phyloP scores from a whole-genome alignment of 2,113 vertebrate genomes.

The Chunga burmeisteri region DNA sequence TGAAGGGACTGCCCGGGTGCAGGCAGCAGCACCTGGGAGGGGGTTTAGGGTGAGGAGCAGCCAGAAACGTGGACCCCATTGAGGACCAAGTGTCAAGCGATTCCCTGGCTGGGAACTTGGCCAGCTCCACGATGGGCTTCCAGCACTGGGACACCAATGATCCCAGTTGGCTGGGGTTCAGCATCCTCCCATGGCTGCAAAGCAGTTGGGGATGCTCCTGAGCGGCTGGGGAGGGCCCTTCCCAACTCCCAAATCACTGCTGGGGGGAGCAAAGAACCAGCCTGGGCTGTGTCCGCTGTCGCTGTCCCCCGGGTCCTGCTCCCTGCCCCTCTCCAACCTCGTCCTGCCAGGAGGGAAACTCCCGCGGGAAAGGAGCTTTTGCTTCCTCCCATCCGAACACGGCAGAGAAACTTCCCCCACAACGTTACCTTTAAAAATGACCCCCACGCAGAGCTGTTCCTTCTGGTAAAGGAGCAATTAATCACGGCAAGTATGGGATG shows the following conservation, averaged over 20 bases:
- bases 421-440: constrained; percentile 6
- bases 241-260: background rate
- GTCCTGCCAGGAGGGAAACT: background rate
- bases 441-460: constrained; percentile 29
- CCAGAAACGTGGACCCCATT: background rate
- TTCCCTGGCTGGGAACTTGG: background rate
- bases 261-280: rapidly evolving
- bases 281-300: rapidly evolving
- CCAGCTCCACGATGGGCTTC: rapidly evolving
- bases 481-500: constrained; percentile 45
- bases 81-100: rapidly evolving
- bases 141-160: rapidly evolving
- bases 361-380: background rate
- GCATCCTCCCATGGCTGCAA: background rate
- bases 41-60: background rate
- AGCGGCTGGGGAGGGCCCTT: background rate
- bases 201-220: background rate
- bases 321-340: background rate
- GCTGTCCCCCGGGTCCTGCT: background rate
- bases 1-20: too few relatives aligned
- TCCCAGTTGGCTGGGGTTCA: background rate
- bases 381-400: background rate
- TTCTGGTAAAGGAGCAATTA: constrained; percentile 60
- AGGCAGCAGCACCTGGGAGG: background rate
- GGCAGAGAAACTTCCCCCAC: background rate